Base-by-base conservation (phyloP, 2,888 invertebrate genomes). In the Nephrotoma flavescens region DNA sequence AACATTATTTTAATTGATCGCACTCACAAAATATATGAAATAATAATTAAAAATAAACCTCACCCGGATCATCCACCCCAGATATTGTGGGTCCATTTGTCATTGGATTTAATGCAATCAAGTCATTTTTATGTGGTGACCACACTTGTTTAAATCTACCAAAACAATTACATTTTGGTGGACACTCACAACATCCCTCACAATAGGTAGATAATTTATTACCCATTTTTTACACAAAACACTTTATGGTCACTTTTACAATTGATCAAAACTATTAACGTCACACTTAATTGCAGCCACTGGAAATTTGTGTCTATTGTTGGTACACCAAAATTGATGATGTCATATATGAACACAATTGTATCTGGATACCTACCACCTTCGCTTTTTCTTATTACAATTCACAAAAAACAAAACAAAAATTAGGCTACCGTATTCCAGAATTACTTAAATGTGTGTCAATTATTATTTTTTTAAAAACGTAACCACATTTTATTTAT, bases 121-220 rank as follows among this genome's bases (percentile, higher is more conserved):
- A 52, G 11, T 47, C 45, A 31, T 52, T 44, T 41, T 12, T 52
- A 41, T 86, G 52, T 57, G 86, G 86, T 86, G 57, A 52, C 86
- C 86, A 86, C 41, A 86, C 86, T 57, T 86, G 52, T 19, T 86
- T 86, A 86, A 86, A 86, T 86, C 41, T 52, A 41, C 86, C 86
- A 31, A 44, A 86, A 19, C 86, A 86, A 47, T 44, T 86, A 41
- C 86, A 86, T 85, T 19, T 15, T 45, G 85, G 42, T 19, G 86
- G 86, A 31, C 86, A 86, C 57, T 86, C 15, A 42, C 86, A 86
- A 15, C 44, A 44, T 12, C 42, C 41, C 15, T 86, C 42, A 86
- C 86, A 86, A n/a, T 85, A 19, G 2, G 41, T 31, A 7, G 86
- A 86, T 41, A 52, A 41, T 52, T 42, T 57, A 86, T 86, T 86